Evolutionary conservation across 2,797 vertebrate genomes (phyloP), one percentile per base, ranked within the genome.

Genomic region (Cetoscarus ocellatus): DNA sequence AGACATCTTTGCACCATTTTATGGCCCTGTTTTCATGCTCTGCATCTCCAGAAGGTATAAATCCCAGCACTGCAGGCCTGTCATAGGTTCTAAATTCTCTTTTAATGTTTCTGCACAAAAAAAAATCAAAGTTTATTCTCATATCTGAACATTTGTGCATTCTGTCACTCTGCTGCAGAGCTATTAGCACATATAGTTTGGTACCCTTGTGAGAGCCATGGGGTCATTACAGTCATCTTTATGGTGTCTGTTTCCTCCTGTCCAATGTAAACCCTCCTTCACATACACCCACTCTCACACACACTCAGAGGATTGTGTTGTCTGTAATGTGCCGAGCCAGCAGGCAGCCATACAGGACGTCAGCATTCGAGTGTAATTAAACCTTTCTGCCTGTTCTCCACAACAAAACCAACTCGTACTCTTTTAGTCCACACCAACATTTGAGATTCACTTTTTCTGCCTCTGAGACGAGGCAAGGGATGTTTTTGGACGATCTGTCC

Each of bases 281-380:
- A 48, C 58, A 19, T 15, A 48, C 51, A 36, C 59, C 15, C 69
- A 39, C 51, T 54, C 60, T 47, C 55, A 44, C 50, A 7, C 49
- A 49, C 49, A 67, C 27, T 58, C 61, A 57, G 17, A 72, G 77
- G 65, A 85, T 76, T 68, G n/a, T 82, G 63, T 75, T 87, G 75
- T 82, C 73, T 80, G 56, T 62, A 85, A 81, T 79, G 77, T 87
- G 84, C 84, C 44, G 59, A 84, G 79, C 68, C 83, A 89, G 87
- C 87, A 86, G 76, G 66, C 71, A 68, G 74, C 52, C 61, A 53
- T 75, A 62, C 80, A 77, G 76, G 55, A 86, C 53, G 59, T 88
- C 85, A 88, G 84, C 84, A 82, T 87, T 57, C 5, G 4, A 27
- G 54, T 82, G 86, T 87, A 91, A 90, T 88, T 80, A 86, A 86